Evolutionary conservation across 2,888 invertebrate species (phyloP).

Genomic region (Scrobipalpa costella): DNA sequence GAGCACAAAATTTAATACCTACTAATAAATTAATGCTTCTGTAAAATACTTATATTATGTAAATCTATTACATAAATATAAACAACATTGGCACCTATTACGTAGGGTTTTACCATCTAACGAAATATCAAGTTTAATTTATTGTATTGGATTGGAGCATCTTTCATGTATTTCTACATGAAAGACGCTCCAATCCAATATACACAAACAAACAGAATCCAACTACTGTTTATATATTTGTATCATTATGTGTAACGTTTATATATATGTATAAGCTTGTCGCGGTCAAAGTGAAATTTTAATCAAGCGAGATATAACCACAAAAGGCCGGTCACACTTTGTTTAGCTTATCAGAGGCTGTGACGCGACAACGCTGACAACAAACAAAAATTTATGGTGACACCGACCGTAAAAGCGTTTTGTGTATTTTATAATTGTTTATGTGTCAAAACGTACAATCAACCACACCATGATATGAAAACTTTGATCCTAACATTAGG

Average conservation of each 20-base stretch:
- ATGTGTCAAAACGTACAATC: constrained; percentile 13
- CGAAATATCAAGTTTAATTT: too few species aligned
- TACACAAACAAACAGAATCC: neutral
- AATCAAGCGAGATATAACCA: neutral
- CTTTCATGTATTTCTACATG: too few species aligned
- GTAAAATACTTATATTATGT: too few species aligned
- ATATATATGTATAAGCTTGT: too few species aligned
- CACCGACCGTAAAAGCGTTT: constrained; percentile 21
- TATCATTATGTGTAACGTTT: too few species aligned
- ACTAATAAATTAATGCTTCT: too few species aligned
- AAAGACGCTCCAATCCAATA: neutral
- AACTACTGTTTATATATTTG: neutral
- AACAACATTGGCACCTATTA: too few species aligned
- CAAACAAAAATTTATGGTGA: constrained; percentile 15
- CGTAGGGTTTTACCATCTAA: too few species aligned
- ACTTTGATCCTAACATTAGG: too few species aligned
- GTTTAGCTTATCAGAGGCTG: constrained; percentile 11
- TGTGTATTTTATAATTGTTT: constrained; percentile 22
- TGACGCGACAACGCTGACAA: neutral
- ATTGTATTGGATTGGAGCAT: too few species aligned
- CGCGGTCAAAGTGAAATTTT: constrained; percentile 12
- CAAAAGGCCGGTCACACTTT: neutral
- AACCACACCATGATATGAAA: neutral
- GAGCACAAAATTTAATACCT: too few species aligned
- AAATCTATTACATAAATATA: too few species aligned